Base-by-base conservation (phyloP, 2,888 invertebrate genomes). In the Blera fallax region DNA sequence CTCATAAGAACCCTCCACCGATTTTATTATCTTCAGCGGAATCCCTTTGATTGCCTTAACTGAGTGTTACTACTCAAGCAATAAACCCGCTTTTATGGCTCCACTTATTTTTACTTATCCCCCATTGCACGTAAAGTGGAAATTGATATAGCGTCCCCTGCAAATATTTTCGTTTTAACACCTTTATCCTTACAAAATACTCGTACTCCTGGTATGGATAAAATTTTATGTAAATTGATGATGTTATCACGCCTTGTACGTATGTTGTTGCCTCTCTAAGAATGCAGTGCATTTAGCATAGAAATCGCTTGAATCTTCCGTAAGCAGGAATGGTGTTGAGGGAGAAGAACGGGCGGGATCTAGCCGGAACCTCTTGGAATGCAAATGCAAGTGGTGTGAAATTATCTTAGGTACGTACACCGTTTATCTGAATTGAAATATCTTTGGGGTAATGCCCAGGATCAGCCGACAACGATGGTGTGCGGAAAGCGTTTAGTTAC, bases 171-270 rank as follows among this genome's bases (percentile, higher is more conserved):
- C 56, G 14, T 50, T 32, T 32, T 45, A 64, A 65, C 45, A 65
- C 64, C 45, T 74, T 43, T 54, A 56, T 56, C 43, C 52, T 45
- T 7, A 24, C 45, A 45, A 32, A 52, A 50, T 52, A n/a, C 52
- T 27, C 21, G 40, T 52, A n/a, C 52, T 27, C 21, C 14, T 29
- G 24, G 52, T 27, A 10, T 7, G 74, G 54, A 65, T 54, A 65
- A 24, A 14, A 77, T 58, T 77, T 67, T 76, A 67, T 76, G 76
- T 58, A 67, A 76, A 76, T 67, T 67, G 34, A 48, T 67, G 76
- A 76, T 76, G 76, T 67, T 67, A 67, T 67, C 65, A 58, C 58
- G 10, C n/a, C 67, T 45, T 50, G 58, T 58, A 67, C 37, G 52
- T 52, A 18, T 37, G 29, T 29, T 52, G 27, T 16, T 45, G 45